These are phyloP conservation scores for Fukomys damarensis DNA, from an alignment of 2,113 vertebrate species.

Conservation along the genomic window DNA sequence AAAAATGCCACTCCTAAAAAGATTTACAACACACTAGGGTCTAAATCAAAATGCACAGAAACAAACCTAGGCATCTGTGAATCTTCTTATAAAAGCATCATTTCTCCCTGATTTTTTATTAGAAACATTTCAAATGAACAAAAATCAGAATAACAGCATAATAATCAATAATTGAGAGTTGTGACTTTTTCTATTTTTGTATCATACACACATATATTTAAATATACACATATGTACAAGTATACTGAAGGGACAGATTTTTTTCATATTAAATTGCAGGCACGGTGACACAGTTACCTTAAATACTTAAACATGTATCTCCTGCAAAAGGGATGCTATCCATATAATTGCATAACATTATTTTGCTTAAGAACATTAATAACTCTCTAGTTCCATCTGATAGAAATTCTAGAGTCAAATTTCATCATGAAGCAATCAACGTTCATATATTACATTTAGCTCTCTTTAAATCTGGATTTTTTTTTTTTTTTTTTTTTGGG, in stretches of 20 bases:
- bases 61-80: constrained; percentile 16
- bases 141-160: not conserved
- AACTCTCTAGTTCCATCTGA: constrained; percentile 36
- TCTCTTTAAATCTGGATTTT: not conserved
- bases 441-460: not conserved
- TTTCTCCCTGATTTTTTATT: constrained; percentile 1
- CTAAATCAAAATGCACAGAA: constrained; percentile 51
- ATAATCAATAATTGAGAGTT: not conserved
- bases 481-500: too few species aligned
- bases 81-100: constrained; percentile 39
- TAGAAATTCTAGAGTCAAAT: not conserved
- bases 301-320: constrained; percentile 39
- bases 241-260: not conserved
- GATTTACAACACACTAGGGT: not conserved
- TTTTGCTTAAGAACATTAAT: constrained; percentile 20
- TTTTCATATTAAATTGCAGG: constrained; percentile 5
- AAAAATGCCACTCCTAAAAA: not conserved
- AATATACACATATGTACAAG: not conserved
- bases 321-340: constrained; percentile 30
- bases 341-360: not conserved
- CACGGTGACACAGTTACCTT: constrained; percentile 3
- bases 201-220: not conserved
- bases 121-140: constrained; percentile 31
- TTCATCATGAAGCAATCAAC: constrained; percentile 3
- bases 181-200: not conserved